Conservation (phyloP, 1,140 invertebrate species). For the Drosophila repleta region DNA sequence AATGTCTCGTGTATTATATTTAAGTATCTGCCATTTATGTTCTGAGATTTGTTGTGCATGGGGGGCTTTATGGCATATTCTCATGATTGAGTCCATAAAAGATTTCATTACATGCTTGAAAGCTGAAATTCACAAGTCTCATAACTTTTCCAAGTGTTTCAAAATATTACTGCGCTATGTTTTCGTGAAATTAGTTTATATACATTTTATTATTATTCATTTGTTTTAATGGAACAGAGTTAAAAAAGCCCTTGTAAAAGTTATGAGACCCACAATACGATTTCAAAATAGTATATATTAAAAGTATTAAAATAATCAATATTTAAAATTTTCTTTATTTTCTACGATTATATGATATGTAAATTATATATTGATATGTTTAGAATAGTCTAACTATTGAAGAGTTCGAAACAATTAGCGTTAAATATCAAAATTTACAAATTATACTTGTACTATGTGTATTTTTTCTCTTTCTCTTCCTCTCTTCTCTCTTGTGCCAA, state of each 20-base stretch:
- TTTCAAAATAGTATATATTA: too few relatives aligned
- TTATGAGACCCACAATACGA: too few relatives aligned
- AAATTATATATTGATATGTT: background rate
- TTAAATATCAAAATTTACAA: slow-evolving; percentile 64
- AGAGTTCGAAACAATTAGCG: slow-evolving; percentile 39
- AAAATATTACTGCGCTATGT: too few relatives aligned
- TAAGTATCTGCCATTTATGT: slow-evolving; percentile 22
- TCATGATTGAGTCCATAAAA: background rate
- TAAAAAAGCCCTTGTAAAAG: too few relatives aligned
- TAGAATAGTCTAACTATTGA: background rate
- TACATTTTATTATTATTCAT: too few relatives aligned
- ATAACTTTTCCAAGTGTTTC: background rate
- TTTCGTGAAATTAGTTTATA: too few relatives aligned
- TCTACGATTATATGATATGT: too few relatives aligned
- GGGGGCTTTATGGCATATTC: background rate
- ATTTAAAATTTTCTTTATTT: too few relatives aligned
- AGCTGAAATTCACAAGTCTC: background rate
- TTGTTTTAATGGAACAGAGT: too few relatives aligned
- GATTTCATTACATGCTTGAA: background rate
- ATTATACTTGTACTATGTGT: slow-evolving; percentile 78
- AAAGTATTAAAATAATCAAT: too few relatives aligned
- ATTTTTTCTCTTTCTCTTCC: slow-evolving; percentile 57
- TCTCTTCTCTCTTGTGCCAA: slow-evolving; percentile 49
- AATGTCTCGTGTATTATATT: slow-evolving; percentile 3
- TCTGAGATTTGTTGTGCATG: slow-evolving; percentile 14